These are phyloP conservation scores for Staurois parvus DNA, from an alignment of 2,797 vertebrate genomes.

Conservation along the genomic window DNA sequence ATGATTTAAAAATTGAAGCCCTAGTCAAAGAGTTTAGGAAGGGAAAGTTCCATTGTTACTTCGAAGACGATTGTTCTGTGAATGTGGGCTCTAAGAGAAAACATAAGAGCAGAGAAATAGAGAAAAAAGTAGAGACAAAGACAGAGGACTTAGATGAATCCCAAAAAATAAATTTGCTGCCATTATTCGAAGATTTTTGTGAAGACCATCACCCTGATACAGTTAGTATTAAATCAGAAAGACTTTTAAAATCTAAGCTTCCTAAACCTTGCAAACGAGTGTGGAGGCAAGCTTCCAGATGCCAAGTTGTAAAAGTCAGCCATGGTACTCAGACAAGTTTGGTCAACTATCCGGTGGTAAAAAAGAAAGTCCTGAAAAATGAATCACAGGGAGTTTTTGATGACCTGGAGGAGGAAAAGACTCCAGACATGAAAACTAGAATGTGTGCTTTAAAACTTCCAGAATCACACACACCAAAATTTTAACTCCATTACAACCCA, in stretches of 20 bases:
- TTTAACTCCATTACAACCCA: conserved; percentile 83
- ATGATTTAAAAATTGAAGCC: conserved; percentile 84
- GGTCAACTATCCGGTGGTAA: conserved; percentile 76
- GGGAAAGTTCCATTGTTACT: conserved; percentile 85
- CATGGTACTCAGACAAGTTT: conserved; percentile 85
- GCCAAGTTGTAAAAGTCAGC: conserved; percentile 87
- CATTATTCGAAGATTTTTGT: conserved; percentile 70
- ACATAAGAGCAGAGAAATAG: conserved; percentile 67
- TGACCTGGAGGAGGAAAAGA: conserved; percentile 73
- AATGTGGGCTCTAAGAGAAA: conserved; percentile 71
- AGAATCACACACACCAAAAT: conserved; percentile 77
- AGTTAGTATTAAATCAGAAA: conserved; percentile 67
- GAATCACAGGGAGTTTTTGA: conserved; percentile 62
- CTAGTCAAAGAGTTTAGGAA: conserved; percentile 86
- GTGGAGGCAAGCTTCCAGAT: conserved; percentile 81
- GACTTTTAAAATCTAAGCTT: conserved; percentile 60
- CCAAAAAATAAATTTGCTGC: conserved; percentile 63
- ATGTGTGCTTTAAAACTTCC: conserved; percentile 80
- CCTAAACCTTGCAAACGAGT: conserved; percentile 69
- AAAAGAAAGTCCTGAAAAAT: conserved; percentile 71
- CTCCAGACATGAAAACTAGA: conserved; percentile 76
- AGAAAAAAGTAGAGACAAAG: conserved; percentile 56
- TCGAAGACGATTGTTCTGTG: conserved; percentile 82
- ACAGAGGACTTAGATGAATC: conserved; percentile 52
- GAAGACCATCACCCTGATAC: conserved; percentile 67